Percentiles rank a stretch among this genome's conserved stretches.
Conservation (phyloP, 2,888 invertebrate species). For the Stenodema calcarata region DNA sequence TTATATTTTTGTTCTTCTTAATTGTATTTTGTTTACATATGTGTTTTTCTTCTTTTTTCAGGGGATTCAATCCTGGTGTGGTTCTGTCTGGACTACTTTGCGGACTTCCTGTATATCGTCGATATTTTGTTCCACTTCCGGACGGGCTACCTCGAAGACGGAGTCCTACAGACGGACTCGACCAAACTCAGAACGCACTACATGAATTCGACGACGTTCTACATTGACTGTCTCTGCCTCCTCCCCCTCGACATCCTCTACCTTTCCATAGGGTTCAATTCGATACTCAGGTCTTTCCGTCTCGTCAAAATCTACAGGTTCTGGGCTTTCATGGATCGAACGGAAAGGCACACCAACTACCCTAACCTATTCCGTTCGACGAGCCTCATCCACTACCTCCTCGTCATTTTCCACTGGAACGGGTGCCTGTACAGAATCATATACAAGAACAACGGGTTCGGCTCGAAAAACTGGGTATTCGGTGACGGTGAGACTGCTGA, state of each 20-base stretch:
- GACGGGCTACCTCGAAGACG: constrained; percentile 96
- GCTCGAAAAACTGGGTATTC: constrained; percentile 91
- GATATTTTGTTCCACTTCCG: constrained; percentile 98
- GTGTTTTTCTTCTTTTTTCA: constrained; percentile 60
- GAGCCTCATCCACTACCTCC: constrained; percentile 91
- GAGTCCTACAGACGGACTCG: constrained; percentile 95
- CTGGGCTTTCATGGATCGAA: constrained; percentile 98
- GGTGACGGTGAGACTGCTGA: constrained; percentile 85
- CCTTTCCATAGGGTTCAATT: constrained; percentile 95
- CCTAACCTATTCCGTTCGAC: constrained; percentile 94
- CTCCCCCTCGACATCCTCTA: constrained; percentile 97
- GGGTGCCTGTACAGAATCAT: constrained; percentile 98
- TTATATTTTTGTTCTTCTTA: no score
- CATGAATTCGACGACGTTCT: constrained; percentile 97
- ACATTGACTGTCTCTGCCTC: constrained; percentile 97
- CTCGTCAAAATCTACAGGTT: constrained; percentile 97
- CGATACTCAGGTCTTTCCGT: constrained; percentile 92
- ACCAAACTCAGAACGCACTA: constrained; percentile 93
- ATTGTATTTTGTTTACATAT: no score
- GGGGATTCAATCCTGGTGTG: constrained; percentile 88
- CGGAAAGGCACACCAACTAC: constrained; percentile 98
- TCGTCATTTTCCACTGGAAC: constrained; percentile 99
- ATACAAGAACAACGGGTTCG: constrained; percentile 93
- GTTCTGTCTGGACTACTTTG: constrained; percentile 96
- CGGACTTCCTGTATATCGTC: constrained; percentile 93